phyloP scores from a whole-genome alignment of 2,797 vertebrate species.

The Semaprochilodus insignis region DNA sequence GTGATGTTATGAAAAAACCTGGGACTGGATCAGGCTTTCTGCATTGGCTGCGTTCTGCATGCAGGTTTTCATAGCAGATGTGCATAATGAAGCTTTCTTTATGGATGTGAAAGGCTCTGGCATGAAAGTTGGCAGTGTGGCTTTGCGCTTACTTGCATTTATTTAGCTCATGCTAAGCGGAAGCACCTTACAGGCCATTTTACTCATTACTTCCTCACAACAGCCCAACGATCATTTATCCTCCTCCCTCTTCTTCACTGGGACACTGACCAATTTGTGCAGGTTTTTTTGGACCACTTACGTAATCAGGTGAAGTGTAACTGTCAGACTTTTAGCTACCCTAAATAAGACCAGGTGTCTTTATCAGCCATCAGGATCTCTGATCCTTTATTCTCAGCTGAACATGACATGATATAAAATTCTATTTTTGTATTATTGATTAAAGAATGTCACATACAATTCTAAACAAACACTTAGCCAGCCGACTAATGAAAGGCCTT shows the following conservation, averaged over 20 bases:
- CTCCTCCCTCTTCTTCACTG: not conserved
- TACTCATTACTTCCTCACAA: not conserved
- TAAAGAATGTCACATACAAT: not conserved
- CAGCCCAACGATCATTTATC: not conserved
- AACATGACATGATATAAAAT: too few relatives aligned
- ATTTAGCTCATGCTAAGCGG: conserved; percentile 15
- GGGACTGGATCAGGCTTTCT: conserved; percentile 16
- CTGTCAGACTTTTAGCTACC: too few relatives aligned
- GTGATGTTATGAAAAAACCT: conserved; percentile 7
- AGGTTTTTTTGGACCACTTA: not conserved
- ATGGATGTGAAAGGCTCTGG: conserved; percentile 30
- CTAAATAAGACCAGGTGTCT: too few relatives aligned
- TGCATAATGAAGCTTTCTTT: conserved; percentile 45
- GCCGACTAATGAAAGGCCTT: not conserved
- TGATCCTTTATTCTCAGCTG: too few relatives aligned
- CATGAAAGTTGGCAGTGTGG: conserved; percentile 17
- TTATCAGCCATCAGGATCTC: too few relatives aligned
- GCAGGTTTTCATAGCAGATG: conserved; percentile 64
- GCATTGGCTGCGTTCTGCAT: conserved; percentile 34
- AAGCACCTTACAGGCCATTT: not conserved
- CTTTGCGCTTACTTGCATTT: conserved; percentile 6
- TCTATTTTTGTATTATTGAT: not conserved
- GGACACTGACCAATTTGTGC: not conserved
- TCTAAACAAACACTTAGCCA: too few relatives aligned
- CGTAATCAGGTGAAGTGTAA: too few relatives aligned